Conservation (phyloP, 2,888 invertebrate species). For the Spilarctia lutea region DNA sequence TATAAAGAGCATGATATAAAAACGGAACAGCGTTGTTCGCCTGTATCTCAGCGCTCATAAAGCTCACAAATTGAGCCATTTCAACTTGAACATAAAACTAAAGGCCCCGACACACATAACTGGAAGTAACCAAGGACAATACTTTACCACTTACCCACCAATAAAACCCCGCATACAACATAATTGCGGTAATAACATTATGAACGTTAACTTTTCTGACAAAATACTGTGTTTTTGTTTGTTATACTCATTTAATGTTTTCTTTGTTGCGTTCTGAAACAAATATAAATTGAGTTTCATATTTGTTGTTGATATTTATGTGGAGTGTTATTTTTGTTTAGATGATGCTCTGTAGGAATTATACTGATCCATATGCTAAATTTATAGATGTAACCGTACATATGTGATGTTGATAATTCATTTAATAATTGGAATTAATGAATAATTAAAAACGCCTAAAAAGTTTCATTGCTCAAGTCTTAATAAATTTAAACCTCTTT, state of each 20-base stretch:
- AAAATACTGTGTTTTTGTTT: constrained; percentile 26
- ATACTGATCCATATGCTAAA: background rate
- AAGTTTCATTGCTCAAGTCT: background rate
- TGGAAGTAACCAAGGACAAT: constrained; percentile 44
- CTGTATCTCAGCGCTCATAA: constrained; percentile 59
- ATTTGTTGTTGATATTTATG: background rate
- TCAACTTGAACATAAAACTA: constrained; percentile 57
- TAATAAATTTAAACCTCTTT: too few species aligned
- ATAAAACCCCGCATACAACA: constrained; percentile 52
- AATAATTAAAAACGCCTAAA: background rate
- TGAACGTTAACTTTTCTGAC: constrained; percentile 40
- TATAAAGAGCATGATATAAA: constrained; percentile 55
- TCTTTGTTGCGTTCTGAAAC: constrained; percentile 5
- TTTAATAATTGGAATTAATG: too few species aligned
- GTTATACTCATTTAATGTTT: constrained; percentile 19
- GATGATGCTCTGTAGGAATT: background rate
- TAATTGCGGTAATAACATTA: constrained; percentile 49
- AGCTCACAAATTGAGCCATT: constrained; percentile 58
- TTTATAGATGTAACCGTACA: background rate
- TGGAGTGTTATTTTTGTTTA: background rate
- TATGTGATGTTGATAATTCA: background rate
- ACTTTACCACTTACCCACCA: constrained; percentile 55
- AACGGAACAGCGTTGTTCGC: constrained; percentile 52
- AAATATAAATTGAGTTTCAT: constrained; percentile 6
- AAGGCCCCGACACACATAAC: constrained; percentile 53